Conservation (phyloP, 1,140 invertebrate genomes). For the Conus ventricosus region DNA sequence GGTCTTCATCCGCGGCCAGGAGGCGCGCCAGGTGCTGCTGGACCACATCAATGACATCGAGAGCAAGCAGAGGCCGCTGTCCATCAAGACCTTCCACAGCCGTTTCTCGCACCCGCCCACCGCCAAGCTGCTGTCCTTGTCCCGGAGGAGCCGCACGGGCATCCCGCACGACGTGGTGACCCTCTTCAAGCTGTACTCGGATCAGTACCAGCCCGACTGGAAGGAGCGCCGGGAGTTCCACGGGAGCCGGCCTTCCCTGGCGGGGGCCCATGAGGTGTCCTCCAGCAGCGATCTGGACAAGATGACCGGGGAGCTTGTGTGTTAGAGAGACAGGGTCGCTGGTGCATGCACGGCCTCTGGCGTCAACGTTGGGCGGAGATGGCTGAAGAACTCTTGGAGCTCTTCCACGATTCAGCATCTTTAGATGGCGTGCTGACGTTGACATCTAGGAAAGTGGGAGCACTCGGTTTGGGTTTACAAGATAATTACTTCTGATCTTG, state of each 20-base stretch:
- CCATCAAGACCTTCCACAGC: conserved; percentile 38
- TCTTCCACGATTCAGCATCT: too few species aligned
- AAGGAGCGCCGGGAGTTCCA: neutral
- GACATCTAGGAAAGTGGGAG: too few species aligned
- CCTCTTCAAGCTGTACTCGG: conserved; percentile 66
- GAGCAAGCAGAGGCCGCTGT: conserved; percentile 45
- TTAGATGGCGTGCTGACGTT: too few species aligned
- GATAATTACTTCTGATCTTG: too few species aligned
- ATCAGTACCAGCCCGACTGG: conserved; percentile 68
- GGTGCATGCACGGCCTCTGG: too few species aligned
- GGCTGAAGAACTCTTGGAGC: too few species aligned
- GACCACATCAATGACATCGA: conserved; percentile 57
- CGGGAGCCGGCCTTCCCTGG: neutral
- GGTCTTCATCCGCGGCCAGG: conserved; percentile 57
- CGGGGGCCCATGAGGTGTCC: neutral
- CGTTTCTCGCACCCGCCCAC: conserved; percentile 54
- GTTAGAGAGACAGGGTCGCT: neutral
- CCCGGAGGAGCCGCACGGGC: conserved; percentile 40
- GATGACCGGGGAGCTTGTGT: neutral
- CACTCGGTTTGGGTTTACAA: too few species aligned
- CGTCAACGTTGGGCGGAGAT: too few species aligned
- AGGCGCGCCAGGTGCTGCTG: conserved; percentile 62
- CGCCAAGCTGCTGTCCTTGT: conserved; percentile 56
- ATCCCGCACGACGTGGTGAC: conserved; percentile 57
- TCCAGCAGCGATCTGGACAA: conserved; percentile 5